Conservation (phyloP, 2,113 vertebrate genomes). For the Ceyx margarethae region DNA sequence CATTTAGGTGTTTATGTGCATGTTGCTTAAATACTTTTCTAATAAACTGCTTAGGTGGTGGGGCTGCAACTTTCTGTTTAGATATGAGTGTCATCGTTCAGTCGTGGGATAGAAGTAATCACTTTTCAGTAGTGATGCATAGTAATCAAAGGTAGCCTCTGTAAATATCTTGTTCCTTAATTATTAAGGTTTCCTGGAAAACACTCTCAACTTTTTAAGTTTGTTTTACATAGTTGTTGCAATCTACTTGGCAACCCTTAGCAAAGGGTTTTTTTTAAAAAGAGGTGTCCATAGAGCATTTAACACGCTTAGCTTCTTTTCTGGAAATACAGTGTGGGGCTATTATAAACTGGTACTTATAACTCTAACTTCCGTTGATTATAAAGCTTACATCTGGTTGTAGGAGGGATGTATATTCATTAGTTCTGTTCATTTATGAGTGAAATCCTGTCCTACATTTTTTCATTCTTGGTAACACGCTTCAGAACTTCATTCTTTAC, state of each 20-base stretch:
- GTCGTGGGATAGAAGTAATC: not conserved
- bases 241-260: not conserved
- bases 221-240: not conserved
- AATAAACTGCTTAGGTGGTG: not conserved
- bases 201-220: fast-evolving
- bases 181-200: not conserved
- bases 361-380: not conserved
- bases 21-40: not conserved
- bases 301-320: not conserved
- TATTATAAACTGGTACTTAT: not conserved
- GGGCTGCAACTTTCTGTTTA: not conserved
- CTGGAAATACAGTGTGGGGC: not conserved
- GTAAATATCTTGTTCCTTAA: not conserved
- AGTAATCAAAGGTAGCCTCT: not conserved
- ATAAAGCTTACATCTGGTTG: not conserved
- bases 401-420: not conserved
- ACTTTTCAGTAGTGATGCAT: not conserved
- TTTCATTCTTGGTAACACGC: not conserved
- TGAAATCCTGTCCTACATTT: not conserved
- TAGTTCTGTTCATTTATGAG: not conserved
- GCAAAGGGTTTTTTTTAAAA: not conserved
- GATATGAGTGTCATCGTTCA: not conserved
- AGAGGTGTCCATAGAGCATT: not conserved
- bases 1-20: not conserved
- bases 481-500: not conserved